Evolutionary conservation across 2,113 vertebrate species (phyloP).

Genomic region (Ursus arctos): DNA sequence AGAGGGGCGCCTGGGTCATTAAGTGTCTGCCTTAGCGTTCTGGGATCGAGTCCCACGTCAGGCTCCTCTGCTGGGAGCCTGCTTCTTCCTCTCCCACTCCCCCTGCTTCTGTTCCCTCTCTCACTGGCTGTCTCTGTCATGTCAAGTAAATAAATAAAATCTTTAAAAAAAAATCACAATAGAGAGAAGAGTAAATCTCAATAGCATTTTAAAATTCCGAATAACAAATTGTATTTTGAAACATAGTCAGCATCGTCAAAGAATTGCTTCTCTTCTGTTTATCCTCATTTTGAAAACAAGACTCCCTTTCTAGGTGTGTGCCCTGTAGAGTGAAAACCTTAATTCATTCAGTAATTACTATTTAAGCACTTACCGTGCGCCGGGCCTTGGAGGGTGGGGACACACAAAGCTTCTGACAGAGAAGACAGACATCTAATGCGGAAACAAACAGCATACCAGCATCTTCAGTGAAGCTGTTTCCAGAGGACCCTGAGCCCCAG

Average conservation of each 20-base stretch:
- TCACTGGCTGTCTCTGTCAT: no score
- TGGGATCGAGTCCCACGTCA: no score
- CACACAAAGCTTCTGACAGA: neutral
- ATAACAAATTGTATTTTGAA: neutral
- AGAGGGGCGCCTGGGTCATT: neutral
- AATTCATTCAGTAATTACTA: neutral
- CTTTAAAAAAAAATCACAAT: neutral
- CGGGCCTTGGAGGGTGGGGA: neutral
- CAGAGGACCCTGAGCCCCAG: neutral
- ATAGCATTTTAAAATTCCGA: neutral
- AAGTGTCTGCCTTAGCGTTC: no score
- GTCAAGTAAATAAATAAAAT: no score
- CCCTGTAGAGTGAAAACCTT: neutral
- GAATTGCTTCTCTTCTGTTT: neutral
- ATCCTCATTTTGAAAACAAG: constrained; percentile 29
- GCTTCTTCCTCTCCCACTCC: no score
- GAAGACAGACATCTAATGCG: neutral
- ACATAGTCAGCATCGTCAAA: neutral
- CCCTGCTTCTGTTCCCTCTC: no score
- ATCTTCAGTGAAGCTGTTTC: neutral
- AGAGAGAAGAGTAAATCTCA: neutral
- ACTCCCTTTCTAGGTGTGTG: neutral
- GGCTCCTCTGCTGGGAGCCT: no score
- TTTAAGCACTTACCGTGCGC: neutral
- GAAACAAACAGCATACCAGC: no score